Percentiles rank a stretch among this genome's conserved stretches.
phyloP scores from a whole-genome alignment of 2,113 vertebrate genomes.

The Junco hyemalis region DNA sequence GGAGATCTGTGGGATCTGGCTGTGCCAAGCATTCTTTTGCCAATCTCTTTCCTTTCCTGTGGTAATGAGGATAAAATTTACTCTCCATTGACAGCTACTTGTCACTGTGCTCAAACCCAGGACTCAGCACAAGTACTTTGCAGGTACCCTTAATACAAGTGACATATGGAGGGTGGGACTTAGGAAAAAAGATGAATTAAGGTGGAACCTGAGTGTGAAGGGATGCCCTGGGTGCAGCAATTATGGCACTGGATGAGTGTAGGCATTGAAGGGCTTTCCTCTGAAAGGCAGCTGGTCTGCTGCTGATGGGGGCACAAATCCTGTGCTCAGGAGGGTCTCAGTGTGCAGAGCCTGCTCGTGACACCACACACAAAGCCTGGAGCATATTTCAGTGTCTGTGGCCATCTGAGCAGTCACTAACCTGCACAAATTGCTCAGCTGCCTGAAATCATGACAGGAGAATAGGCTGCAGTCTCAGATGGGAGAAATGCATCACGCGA shows the following conservation, averaged over 20 bases:
- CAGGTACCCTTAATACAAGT: not conserved
- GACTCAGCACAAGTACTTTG: not conserved
- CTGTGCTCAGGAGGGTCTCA: not conserved
- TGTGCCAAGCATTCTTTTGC: not conserved
- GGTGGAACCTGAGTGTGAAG: not conserved
- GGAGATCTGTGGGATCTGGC: not conserved
- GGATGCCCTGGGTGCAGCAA: not conserved
- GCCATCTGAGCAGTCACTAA: not conserved
- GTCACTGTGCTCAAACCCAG: not conserved
- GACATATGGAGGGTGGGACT: not conserved
- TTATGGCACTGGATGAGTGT: not conserved
- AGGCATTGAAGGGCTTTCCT: rapidly evolving
- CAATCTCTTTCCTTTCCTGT: not conserved
- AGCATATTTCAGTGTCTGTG: not conserved
- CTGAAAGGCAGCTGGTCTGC: not conserved
- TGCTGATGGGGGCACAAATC: not conserved
- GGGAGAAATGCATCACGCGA: not conserved
- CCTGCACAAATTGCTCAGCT: not conserved
- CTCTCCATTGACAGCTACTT: not conserved
- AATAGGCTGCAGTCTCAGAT: not conserved
- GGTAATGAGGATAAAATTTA: not conserved
- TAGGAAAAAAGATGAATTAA: not conserved
- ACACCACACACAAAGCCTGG: not conserved
- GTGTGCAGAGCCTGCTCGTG: not conserved
- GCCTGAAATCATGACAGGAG: not conserved